phyloP scores from a whole-genome alignment of 2,113 vertebrate genomes.

The Protobothrops mucrosquamatus region DNA sequence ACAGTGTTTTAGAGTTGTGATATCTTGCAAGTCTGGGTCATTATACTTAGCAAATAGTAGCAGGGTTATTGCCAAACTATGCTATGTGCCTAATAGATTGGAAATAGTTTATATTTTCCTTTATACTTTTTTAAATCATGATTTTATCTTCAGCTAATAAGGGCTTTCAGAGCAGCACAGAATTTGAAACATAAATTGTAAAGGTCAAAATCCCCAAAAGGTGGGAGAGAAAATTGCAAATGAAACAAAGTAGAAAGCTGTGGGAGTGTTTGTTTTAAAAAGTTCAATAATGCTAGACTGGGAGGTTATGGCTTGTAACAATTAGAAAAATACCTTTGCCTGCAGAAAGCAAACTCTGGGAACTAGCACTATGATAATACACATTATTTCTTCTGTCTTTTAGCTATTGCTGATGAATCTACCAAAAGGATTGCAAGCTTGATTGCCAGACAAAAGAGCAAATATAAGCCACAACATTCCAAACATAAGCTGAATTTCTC shows the following conservation, averaged over 20 bases:
- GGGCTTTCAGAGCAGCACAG: not conserved
- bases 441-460: constrained; percentile 77
- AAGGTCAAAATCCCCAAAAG: not conserved
- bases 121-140: not conserved
- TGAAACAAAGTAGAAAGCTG: not conserved
- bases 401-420: constrained; percentile 80
- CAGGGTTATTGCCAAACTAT: not conserved
- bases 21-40: not conserved
- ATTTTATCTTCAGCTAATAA: not conserved
- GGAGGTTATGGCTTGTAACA: not conserved
- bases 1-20: not conserved
- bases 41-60: not conserved
- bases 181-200: not conserved
- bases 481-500: not conserved
- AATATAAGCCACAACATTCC: constrained; percentile 20
- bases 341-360: not conserved
- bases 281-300: not conserved
- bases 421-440: constrained; percentile 80
- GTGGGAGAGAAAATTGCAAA: not conserved
- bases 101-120: not conserved
- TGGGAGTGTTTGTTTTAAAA: not conserved
- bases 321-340: not conserved
- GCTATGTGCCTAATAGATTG: not conserved
- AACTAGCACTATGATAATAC: not conserved
- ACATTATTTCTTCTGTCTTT: constrained; percentile 1